Evolutionary conservation across 1,140 invertebrate genomes (phyloP).

Genomic region (Xylocopa sonorina): DNA sequence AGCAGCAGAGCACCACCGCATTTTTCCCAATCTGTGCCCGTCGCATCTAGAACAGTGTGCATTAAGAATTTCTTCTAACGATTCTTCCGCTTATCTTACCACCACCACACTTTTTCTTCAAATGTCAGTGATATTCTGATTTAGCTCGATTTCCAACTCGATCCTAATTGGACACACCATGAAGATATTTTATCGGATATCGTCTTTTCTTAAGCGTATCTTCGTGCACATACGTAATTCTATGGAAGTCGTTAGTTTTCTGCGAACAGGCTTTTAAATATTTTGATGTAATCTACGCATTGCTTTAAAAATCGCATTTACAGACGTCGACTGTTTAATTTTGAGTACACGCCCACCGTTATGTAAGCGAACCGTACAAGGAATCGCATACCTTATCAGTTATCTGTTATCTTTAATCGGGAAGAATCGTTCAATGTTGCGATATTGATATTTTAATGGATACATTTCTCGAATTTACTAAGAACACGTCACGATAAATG

Average conservation of each 20-base stretch:
- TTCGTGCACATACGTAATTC: not conserved
- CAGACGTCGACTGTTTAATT: constrained; percentile 48
- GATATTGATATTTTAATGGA: constrained; percentile 59
- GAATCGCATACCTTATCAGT: constrained; percentile 62
- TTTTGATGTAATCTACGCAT: not conserved
- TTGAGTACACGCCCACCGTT: constrained; percentile 61
- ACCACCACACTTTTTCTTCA: not conserved
- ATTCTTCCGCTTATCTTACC: not conserved
- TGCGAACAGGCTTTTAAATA: not conserved
- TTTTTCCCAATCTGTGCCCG: not conserved
- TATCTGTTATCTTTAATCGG: constrained; percentile 69
- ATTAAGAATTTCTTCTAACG: not conserved
- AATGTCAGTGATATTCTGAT: not conserved
- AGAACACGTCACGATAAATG: not conserved
- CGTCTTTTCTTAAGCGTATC: not conserved
- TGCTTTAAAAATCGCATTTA: not conserved
- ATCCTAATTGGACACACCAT: not conserved
- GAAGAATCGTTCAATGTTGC: constrained; percentile 48
- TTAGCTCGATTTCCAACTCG: not conserved
- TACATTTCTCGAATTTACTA: not conserved
- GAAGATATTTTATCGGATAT: not conserved
- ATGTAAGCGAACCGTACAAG: constrained; percentile 47
- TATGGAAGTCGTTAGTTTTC: not conserved
- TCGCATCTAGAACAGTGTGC: no score
- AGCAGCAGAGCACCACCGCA: not conserved